Conservation (phyloP, 2,113 vertebrate species). For the Proterorhinus semilunaris region DNA sequence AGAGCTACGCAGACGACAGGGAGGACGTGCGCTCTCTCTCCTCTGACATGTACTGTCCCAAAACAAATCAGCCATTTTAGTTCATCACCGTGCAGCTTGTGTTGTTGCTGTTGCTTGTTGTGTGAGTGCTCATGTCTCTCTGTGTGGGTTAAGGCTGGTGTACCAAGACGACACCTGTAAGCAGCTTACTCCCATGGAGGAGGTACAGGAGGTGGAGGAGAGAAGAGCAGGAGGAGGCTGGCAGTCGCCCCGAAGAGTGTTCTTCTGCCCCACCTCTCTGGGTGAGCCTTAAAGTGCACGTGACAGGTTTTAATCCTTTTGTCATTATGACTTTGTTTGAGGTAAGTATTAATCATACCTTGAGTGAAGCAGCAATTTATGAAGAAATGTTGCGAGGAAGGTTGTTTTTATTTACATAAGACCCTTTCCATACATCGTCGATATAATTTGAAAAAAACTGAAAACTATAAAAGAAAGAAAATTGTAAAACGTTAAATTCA, state of each 20-base stretch:
- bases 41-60: slow-evolving; percentile 85
- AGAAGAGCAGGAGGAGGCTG: slow-evolving; percentile 72
- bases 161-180: slow-evolving; percentile 91
- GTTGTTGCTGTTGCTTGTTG: neutral
- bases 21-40: slow-evolving; percentile 87
- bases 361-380: too few species aligned
- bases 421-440: too few species aligned
- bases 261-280: slow-evolving; percentile 90
- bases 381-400: too few species aligned
- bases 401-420: too few species aligned
- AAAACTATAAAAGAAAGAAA: too few species aligned
- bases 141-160: slow-evolving; percentile 77
- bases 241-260: slow-evolving; percentile 87
- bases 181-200: slow-evolving; percentile 86
- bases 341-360: too few species aligned
- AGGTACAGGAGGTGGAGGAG: slow-evolving; percentile 67
- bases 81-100: neutral
- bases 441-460: too few species aligned
- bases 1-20: slow-evolving; percentile 79
- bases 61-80: neutral
- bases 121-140: neutral
- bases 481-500: too few species aligned
- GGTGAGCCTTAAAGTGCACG: slow-evolving; percentile 70
- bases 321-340: too few species aligned
- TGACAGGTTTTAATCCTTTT: too few species aligned